A percentile compares a stretch with the other conserved stretches of the same genome.
Conservation (phyloP, 2,113 vertebrate species). For the Terrapene triunguis region DNA sequence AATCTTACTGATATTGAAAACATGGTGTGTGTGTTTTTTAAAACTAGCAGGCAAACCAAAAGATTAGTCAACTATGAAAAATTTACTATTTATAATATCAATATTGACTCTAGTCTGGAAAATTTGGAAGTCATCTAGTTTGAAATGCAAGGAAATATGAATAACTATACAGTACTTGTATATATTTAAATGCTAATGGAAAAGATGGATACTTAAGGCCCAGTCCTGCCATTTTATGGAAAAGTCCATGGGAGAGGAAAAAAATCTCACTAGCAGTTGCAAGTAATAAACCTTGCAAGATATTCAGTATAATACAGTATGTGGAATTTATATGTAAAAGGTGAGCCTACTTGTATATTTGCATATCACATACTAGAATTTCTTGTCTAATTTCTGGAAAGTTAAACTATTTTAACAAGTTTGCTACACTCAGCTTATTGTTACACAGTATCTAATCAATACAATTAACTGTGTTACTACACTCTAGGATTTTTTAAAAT, state of each 20-base stretch:
- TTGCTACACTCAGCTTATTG: not conserved
- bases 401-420: not conserved
- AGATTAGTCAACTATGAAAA: slow-evolving; percentile 75
- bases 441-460: not conserved
- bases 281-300: not conserved
- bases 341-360: not conserved
- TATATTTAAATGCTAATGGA: not conserved
- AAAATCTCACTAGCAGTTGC: not conserved
- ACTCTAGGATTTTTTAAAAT: not conserved
- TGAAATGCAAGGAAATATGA: slow-evolving; percentile 60
- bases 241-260: not conserved
- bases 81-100: slow-evolving; percentile 70
- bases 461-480: not conserved
- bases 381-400: not conserved
- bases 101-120: slow-evolving; percentile 70
- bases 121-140: slow-evolving; percentile 54
- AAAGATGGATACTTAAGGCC: not conserved
- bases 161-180: not conserved
- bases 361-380: not conserved
- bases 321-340: not conserved
- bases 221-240: not conserved
- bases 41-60: slow-evolving; percentile 72
- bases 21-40: slow-evolving; percentile 47
- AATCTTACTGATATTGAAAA: slow-evolving; percentile 15
- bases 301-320: not conserved